Evolutionary conservation across 2,888 invertebrate genomes (phyloP).

Genomic region (Nowickia ferox): DNA sequence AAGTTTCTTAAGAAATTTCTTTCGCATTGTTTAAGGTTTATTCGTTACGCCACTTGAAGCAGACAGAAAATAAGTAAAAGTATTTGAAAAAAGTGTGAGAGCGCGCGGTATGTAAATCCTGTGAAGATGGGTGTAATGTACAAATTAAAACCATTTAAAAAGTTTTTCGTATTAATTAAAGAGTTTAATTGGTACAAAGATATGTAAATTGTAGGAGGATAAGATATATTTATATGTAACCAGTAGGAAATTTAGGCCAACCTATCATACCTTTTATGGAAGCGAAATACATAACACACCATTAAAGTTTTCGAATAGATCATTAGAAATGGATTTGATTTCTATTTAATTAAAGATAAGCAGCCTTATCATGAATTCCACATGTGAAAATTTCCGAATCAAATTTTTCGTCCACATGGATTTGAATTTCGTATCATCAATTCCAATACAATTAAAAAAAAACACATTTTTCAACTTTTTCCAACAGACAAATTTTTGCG

Average conservation of each 20-base stretch:
- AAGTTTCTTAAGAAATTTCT: conserved; percentile 47
- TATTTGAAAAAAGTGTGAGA: neutral
- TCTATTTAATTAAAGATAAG: too few relatives aligned
- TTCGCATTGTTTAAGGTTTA: neutral
- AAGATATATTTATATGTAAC: too few relatives aligned
- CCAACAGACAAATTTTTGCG: too few relatives aligned
- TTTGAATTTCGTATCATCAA: too few relatives aligned
- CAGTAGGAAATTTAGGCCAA: conserved; percentile 7
- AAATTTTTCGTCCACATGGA: too few relatives aligned
- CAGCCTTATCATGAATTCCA: too few relatives aligned
- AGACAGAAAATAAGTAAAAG: neutral
- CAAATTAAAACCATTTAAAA: conserved; percentile 57
- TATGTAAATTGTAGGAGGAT: neutral
- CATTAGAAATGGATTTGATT: too few relatives aligned
- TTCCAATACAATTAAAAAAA: too few relatives aligned
- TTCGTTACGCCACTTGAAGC: conserved; percentile 12
- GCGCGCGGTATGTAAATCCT: conserved; percentile 22
- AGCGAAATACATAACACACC: neutral
- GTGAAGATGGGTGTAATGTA: conserved; percentile 23
- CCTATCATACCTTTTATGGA: too few relatives aligned
- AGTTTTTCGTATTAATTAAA: conserved; percentile 65
- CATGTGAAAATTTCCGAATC: too few relatives aligned
- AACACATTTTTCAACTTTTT: too few relatives aligned
- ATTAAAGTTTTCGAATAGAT: neutral
- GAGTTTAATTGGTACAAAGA: conserved; percentile 46